Base-by-base conservation (phyloP, 2,888 invertebrate species). In the Platycnemis pennipes region DNA sequence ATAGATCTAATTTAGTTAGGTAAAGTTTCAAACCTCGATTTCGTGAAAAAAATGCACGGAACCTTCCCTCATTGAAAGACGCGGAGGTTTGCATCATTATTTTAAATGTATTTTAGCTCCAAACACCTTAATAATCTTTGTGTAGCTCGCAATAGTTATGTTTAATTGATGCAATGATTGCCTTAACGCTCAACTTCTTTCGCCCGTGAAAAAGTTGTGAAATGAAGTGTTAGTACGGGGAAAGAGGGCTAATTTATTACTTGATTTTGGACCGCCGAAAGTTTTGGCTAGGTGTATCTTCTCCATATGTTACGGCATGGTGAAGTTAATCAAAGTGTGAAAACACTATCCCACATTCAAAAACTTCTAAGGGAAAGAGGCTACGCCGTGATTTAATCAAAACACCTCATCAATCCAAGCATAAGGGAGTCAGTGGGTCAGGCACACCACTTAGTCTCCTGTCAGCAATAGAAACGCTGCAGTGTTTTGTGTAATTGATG, bases 381-480 rank as follows among this genome's bases (percentile, higher is more conserved):
- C 77, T 77, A 77, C 37, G 37, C 37, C 37, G 31, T 77, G 77
- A 77, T 77, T 13, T 77, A 77, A 77, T 77, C 77, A 37, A 77
- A 77, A 77, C 77, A 77, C 37, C 77, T 31, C 77, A 77, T 77
- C 37, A 77, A 77, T 77, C 77, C 77, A 16, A 77, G 37, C 31
- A 26, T 77, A 77, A 77, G 37, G 37, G n/a, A 77, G 77, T 77
- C 77, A 77, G 77, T 77, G 77, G 77, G 77, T 77, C 77, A 77
- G 37, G 37, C 77, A 77, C 13, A 5, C 77, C 77, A 16, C 16
- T 77, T 77, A 77, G 26, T 77, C 77, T 77, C 77, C 77, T 37
- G 77, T 77, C 77, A 77, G 37, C 31, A 77, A 37, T 77, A 77
- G 77, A 77, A 77, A 77, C 37, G 77, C 37, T 22, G 11, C 11